phyloP scores from a whole-genome alignment of 2,113 vertebrate genomes.

The Chaenogobius annularis region DNA sequence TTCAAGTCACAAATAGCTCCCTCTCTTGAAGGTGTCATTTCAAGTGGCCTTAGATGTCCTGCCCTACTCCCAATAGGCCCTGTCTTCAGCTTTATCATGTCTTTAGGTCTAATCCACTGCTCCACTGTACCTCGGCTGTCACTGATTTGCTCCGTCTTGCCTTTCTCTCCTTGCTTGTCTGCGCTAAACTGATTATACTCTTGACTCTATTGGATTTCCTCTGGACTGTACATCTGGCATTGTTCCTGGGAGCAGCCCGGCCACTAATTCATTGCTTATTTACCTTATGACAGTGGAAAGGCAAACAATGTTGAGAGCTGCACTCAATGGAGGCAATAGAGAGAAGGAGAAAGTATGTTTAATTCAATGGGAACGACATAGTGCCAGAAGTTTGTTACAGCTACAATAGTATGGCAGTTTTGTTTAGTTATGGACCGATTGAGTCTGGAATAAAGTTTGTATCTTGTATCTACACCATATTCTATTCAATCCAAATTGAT shows the following conservation, averaged over 20 bases:
- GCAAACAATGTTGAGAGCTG: conserved; percentile 63
- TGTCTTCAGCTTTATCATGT: conserved; percentile 3
- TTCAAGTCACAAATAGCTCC: neutral
- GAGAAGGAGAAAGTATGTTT: conserved; percentile 5
- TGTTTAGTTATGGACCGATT: too few species aligned
- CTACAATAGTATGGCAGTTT: neutral
- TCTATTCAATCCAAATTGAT: neutral
- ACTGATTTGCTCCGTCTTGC: conserved; percentile 36
- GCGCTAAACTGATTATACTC: conserved; percentile 68
- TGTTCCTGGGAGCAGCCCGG: conserved; percentile 59
- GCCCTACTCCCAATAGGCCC: neutral
- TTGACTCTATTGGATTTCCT: conserved; percentile 72
- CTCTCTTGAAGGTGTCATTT: neutral
- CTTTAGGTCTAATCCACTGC: conserved; percentile 13
- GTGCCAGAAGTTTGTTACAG: conserved; percentile 14
- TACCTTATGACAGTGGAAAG: conserved; percentile 68
- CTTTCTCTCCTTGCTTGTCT: conserved; percentile 42
- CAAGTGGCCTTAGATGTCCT: neutral
- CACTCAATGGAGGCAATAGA: conserved; percentile 34
- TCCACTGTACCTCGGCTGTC: conserved; percentile 7
- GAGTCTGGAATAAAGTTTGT: too few species aligned
- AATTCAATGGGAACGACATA: conserved; percentile 14
- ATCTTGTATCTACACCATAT: neutral
- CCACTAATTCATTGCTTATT: conserved; percentile 73
- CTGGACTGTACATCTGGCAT: conserved; percentile 67